These are phyloP conservation scores for Craseonycteris thonglongyai DNA, from an alignment of 2,113 vertebrate genomes.

Conservation along the genomic window DNA sequence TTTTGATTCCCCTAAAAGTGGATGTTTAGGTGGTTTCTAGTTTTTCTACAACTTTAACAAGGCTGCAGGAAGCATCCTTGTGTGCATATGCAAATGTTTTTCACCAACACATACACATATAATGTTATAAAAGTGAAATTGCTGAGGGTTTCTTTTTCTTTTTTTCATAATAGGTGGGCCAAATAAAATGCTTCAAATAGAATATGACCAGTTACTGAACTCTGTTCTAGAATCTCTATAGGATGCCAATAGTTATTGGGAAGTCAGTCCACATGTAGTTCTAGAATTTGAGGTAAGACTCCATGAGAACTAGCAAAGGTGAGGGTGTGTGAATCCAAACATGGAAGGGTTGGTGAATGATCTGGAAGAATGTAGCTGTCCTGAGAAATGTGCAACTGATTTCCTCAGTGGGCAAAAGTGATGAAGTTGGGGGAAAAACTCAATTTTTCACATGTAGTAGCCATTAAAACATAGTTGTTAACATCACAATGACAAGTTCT, in stretches of 20 bases:
- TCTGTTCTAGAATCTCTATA: neutral
- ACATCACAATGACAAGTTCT: neutral
- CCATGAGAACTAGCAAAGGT: neutral
- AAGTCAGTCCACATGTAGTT: neutral
- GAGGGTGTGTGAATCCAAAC: neutral
- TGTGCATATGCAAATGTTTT: neutral
- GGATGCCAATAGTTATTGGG: neutral
- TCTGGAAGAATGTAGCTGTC: neutral
- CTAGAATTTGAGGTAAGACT: conserved; percentile 12
- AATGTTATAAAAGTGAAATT: neutral
- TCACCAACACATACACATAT: neutral
- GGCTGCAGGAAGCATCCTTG: neutral
- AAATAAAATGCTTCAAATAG: neutral
- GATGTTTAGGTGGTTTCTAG: neutral
- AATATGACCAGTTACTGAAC: neutral
- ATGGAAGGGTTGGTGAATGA: neutral
- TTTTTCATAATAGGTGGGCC: neutral
- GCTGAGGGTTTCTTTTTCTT: neutral
- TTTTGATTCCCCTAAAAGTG: neutral
- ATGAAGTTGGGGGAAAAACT: neutral
- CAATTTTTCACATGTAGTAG: neutral
- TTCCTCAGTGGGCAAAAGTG: neutral
- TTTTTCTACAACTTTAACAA: neutral
- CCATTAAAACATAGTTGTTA: neutral
- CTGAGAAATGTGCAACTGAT: neutral